Evolutionary conservation across 2,113 vertebrate species (phyloP), one percentile per base, ranked within the genome.

Genomic region (Leptodactylus fuscus): DNA sequence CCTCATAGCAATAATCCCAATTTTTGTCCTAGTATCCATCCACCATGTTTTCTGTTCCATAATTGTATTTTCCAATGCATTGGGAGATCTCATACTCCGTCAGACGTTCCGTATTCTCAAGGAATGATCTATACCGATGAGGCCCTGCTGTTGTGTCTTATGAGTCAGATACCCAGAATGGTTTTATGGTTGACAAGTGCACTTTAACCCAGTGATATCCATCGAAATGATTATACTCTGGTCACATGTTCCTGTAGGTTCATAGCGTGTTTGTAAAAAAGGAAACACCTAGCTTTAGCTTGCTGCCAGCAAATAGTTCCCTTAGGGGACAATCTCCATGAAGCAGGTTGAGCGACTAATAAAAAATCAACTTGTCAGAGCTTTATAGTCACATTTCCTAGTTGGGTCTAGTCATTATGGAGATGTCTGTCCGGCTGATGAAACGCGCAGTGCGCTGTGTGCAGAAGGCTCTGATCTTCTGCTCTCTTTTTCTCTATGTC

Each of bases 361-460:
- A 82, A 75, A 87, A 48, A 29, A 9, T 32, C 13, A 27, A 16
- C 27, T 16, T 55, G 44, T n/a, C 9, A 27, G 24, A 71, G 34
- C 5, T 29, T 10, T 71, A 12, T 20, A 32, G 16, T 85, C 36
- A 7, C 5, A 5, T 29, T 81, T 73, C 55, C 88, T 87, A 81
- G 88, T 65, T 46, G 81, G 44, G 44, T 27, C 22, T 74, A 51
- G 12, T 29, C 20, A 49, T 79, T 0, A 34, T 83, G 69, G 90
- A 89, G 89, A 82, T 82, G 60, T 85, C 83, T 76, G 29, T 70
- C 38, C 81, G 9, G 32, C 48, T 48, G 15, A 44, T 85, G 20
- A 85, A 27, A 15, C 18, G 11, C 3, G 51, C 24, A 2, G 9
- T 0, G 38, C 58, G 60, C 0, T 85, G 24, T 34, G 62, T 58